phyloP scores from a whole-genome alignment of 2,797 vertebrate species.

The Paramormyrops hopkinsi region DNA sequence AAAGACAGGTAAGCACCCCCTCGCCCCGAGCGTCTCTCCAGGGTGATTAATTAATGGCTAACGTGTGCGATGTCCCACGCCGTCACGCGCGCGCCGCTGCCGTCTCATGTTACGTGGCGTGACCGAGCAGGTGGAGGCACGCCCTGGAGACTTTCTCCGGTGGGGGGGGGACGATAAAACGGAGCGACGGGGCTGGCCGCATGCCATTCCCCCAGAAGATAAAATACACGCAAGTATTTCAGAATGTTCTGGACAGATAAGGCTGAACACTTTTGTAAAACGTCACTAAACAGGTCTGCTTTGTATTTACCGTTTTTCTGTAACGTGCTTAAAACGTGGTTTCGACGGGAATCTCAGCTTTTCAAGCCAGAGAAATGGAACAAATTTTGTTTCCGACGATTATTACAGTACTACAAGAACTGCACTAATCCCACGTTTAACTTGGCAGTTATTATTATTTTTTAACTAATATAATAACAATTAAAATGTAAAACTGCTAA shows the following conservation, averaged over 20 bases:
- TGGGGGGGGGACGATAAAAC: not conserved
- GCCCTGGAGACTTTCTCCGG: not conserved
- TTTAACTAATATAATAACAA: not conserved
- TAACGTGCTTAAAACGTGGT: not conserved
- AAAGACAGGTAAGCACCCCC: not conserved
- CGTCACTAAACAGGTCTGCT: not conserved
- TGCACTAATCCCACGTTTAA: not conserved
- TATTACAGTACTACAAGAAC: not conserved
- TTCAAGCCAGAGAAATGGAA: not conserved
- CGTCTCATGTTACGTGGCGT: not conserved
- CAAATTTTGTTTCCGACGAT: not conserved
- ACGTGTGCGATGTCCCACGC: not conserved
- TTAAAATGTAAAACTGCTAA: not conserved
- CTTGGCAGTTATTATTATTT: not conserved
- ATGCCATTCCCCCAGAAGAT: not conserved
- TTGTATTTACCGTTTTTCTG: not conserved
- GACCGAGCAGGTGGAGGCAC: not conserved
- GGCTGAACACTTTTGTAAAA: not conserved
- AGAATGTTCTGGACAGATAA: not conserved
- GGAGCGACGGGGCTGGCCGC: not conserved
- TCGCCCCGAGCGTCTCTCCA: not conserved
- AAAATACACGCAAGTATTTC: not conserved
- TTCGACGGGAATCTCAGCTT: not conserved
- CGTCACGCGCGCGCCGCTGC: not conserved
- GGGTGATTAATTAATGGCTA: not conserved